phyloP scores from a whole-genome alignment of 92 coral and sea anemone species.

The Epizoanthus fatuus region DNA sequence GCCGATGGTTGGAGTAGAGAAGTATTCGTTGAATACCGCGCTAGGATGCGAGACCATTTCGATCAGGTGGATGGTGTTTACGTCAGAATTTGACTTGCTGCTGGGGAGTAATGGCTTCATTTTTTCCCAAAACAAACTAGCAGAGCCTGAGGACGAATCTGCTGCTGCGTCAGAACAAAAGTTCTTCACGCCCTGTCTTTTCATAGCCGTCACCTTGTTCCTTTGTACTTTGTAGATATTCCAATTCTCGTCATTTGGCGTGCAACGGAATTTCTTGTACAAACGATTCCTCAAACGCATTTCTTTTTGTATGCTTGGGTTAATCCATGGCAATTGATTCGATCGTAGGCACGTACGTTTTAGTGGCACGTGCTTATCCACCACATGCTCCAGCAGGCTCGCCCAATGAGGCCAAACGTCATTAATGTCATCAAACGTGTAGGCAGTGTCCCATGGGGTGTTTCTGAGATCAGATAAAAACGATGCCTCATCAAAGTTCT shows the following conservation, averaged over 20 bases:
- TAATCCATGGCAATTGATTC: slow-evolving; percentile 61
- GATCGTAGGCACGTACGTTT: slow-evolving; percentile 22
- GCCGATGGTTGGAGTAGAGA: slow-evolving; percentile 32
- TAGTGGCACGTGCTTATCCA: slow-evolving; percentile 40
- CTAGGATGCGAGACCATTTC: slow-evolving; percentile 40
- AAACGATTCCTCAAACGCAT: slow-evolving; percentile 51
- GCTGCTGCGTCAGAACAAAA: slow-evolving; percentile 20
- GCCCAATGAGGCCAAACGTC: slow-evolving; percentile 58
- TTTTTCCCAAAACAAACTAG: slow-evolving; percentile 36
- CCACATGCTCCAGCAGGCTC: slow-evolving; percentile 18
- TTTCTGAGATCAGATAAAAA: slow-evolving; percentile 34
- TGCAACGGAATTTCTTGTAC: slow-evolving; percentile 59
- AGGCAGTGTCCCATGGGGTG: slow-evolving; percentile 60
- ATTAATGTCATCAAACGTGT: slow-evolving; percentile 44
- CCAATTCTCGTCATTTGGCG: slow-evolving; percentile 36
- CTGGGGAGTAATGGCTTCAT: slow-evolving; percentile 31
- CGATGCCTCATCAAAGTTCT: slow-evolving; percentile 40
- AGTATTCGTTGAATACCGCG: slow-evolving; percentile 10
- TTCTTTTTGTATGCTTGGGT: slow-evolving; percentile 45
- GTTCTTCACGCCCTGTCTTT: slow-evolving; percentile 1
- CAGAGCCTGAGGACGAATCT: neutral
- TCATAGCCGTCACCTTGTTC: slow-evolving; percentile 19
- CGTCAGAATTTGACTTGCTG: neutral
- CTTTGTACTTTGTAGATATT: slow-evolving; percentile 10
- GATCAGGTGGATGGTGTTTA: neutral